Percentiles rank a stretch among this genome's conserved stretches.
Evolutionary conservation across 2,113 vertebrate species (phyloP).

Genomic region (Myiozetetes cayanensis): DNA sequence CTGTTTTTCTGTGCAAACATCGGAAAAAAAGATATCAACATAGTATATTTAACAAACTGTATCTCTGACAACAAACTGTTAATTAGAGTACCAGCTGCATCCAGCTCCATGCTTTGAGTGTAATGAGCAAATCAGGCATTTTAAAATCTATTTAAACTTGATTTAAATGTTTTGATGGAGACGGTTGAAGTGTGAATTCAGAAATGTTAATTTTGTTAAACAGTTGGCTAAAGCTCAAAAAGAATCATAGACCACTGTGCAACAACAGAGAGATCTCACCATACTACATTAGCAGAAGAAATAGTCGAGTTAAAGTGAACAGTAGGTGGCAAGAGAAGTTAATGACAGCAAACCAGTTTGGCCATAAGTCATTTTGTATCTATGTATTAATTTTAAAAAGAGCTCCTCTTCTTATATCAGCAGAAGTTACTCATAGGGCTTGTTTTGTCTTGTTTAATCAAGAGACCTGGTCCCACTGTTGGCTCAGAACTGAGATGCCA

Average conservation of each 20-base stretch:
- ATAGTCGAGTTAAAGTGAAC: not conserved
- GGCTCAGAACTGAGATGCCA: not conserved
- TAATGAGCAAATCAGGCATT: slow-evolving; percentile 48
- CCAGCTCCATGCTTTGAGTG: slow-evolving; percentile 1
- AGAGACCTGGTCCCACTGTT: not conserved
- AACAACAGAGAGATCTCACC: not conserved
- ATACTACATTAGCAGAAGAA: not conserved
- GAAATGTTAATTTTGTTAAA: slow-evolving; percentile 51
- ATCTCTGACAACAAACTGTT: slow-evolving; percentile 26
- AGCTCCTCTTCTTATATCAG: not conserved
- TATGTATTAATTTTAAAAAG: not conserved
- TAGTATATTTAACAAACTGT: slow-evolving; percentile 14
- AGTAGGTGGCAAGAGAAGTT: not conserved
- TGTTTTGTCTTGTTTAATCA: not conserved
- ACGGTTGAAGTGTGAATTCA: slow-evolving; percentile 31
- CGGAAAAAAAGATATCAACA: slow-evolving; percentile 12
- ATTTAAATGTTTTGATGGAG: slow-evolving; percentile 54
- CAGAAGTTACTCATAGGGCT: not conserved
- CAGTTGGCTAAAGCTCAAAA: slow-evolving; percentile 10
- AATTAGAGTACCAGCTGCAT: slow-evolving; percentile 45
- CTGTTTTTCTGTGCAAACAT: slow-evolving; percentile 2
- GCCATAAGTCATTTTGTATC: not conserved
- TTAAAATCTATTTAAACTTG: slow-evolving; percentile 46
- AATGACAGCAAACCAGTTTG: not conserved
- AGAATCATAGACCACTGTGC: not conserved